Evolutionary conservation across 2,113 vertebrate species (phyloP), one percentile per base, ranked within the genome.

Genomic region (Dicentrarchus labrax): DNA sequence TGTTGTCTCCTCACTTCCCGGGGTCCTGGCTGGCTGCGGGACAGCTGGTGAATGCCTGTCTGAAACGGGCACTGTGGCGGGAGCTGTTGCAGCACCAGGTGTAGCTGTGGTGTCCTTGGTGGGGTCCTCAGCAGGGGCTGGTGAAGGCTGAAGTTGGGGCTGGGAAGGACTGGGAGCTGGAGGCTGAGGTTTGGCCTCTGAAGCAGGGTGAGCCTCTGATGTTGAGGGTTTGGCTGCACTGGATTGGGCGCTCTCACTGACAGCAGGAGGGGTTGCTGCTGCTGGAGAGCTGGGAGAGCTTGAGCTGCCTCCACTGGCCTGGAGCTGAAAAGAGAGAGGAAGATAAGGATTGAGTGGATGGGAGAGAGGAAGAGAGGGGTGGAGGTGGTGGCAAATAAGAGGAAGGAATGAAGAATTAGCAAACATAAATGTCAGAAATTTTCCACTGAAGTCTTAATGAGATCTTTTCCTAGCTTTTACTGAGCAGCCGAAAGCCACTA

Each of bases 21-120:
- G 95, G 76, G 95, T 95, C 88, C 96, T 93, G 45, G 94, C 86
- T 6, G 94, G 94, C 68, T 94, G 95, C 12, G 94, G 94, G 15
- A 78, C 77, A 8, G 90, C 94, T 11, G 93, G 91, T 2, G 93
- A 92, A 64, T 95, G 95, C 75, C 94, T 89, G 78, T 95, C 95
- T 81, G 93, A 83, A 61, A 80, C 39, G 0, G 78, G 54, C 0
- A 57, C 65, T 4, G 83, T 36, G 36, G 78, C 4, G 56, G 79
- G 7, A 8, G 77, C 36, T 17, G 82, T 53, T 7, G 84, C 39
- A 38, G 81, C 38, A 1, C 80, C 77, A 10, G 85, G 36, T 65
- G 84, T 36, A 12, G 82, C 13, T 19, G 85, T 47, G 16, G 78
- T 65, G 22, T 95, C 94, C 85, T 93, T 93, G 39, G 68, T 19